Evolutionary conservation across 2,113 vertebrate genomes (phyloP).

Genomic region (Tragelaphus scriptus): DNA sequence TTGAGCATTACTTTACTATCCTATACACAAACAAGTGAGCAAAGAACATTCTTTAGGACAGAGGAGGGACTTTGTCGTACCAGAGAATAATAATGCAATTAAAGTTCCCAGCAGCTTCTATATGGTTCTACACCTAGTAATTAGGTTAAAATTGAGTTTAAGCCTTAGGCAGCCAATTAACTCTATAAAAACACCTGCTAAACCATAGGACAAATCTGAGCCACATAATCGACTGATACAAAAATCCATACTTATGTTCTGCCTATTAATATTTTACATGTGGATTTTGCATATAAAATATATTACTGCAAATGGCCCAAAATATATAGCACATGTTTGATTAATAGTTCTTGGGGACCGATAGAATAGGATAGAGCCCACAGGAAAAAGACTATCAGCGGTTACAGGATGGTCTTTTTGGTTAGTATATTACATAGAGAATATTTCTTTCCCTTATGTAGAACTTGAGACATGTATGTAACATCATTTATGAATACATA

Average conservation of each 20-base stretch:
- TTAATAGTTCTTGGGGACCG: background rate
- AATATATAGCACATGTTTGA: background rate
- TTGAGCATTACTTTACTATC: background rate
- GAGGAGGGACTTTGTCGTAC: background rate
- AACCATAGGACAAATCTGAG: constrained; percentile 40
- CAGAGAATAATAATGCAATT: background rate
- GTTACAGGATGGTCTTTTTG: background rate
- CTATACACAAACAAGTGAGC: background rate
- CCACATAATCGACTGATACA: constrained; percentile 13
- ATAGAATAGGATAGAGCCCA: background rate
- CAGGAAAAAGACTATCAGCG: background rate
- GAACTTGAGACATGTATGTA: background rate
- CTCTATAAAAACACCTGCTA: constrained; percentile 30
- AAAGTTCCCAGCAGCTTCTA: constrained; percentile 1
- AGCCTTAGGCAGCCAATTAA: constrained; percentile 45
- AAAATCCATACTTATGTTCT: constrained; percentile 43
- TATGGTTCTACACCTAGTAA: background rate
- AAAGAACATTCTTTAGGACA: background rate
- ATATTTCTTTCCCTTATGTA: constrained; percentile 26
- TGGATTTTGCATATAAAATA: constrained; percentile 37
- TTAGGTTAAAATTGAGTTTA: background rate
- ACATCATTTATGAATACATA: background rate
- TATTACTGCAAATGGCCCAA: constrained; percentile 7
- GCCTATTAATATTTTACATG: constrained; percentile 36
- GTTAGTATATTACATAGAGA: background rate